Conservation (phyloP, 2,113 vertebrate genomes). For the Albula goreensis region DNA sequence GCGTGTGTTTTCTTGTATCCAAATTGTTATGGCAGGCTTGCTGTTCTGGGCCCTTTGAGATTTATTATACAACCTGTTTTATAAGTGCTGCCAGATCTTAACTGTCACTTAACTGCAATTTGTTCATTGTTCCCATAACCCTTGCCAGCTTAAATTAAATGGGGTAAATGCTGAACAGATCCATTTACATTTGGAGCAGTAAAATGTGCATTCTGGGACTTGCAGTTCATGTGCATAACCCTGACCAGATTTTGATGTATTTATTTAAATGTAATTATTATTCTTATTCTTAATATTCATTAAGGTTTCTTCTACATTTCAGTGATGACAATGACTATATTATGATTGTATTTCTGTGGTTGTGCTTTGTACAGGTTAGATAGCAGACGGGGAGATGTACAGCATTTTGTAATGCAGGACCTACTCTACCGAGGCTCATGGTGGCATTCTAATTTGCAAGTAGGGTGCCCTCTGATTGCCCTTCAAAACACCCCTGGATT, state of each 20-base stretch:
- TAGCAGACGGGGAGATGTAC: neutral
- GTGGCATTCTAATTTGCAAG: neutral
- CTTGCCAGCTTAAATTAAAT: neutral
- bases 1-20: constrained; percentile 44
- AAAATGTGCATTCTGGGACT: neutral
- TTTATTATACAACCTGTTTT: constrained; percentile 31
- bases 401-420: neutral
- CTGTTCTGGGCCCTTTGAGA: constrained; percentile 45
- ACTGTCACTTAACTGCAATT: neutral
- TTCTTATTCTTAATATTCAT: too few species aligned
- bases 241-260: neutral
- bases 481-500: neutral
- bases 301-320: too few species aligned
- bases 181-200: neutral
- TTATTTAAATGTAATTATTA: too few species aligned
- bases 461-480: neutral
- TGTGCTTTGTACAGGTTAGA: neutral
- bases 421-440: neutral
- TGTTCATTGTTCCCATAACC: neutral
- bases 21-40: constrained; percentile 42
- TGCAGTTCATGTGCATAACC: neutral
- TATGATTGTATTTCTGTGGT: neutral
- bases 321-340: too few species aligned
- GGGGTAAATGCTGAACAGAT: neutral
- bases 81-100: neutral